A percentile compares a stretch with the other conserved stretches of the same genome.
Evolutionary conservation across 1,140 invertebrate genomes (phyloP).

Genomic region (Drosophila setifemur): DNA sequence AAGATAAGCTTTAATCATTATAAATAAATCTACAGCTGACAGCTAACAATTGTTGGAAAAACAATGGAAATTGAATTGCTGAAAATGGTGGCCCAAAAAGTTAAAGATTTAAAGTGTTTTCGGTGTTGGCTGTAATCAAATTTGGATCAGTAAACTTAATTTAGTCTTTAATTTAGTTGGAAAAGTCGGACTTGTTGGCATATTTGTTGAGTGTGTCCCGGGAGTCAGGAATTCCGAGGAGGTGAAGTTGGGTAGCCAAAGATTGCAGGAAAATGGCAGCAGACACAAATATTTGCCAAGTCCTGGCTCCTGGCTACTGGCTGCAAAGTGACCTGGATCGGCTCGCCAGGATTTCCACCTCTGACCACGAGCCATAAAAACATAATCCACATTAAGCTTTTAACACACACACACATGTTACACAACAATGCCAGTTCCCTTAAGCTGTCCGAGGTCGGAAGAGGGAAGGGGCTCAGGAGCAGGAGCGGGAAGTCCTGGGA

Average conservation of each 20-base stretch:
- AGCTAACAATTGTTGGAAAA: too few relatives aligned
- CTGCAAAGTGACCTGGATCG: not conserved
- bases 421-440: not conserved
- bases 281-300: constrained; percentile 22
- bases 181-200: constrained; percentile 8
- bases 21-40: too few relatives aligned
- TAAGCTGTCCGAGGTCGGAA: not conserved
- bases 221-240: not conserved
- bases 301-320: too few relatives aligned
- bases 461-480: too few relatives aligned
- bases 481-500: too few relatives aligned
- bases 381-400: constrained; percentile 35
- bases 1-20: too few relatives aligned
- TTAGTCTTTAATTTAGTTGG: constrained; percentile 12
- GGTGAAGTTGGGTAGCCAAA: not conserved
- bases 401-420: constrained; percentile 9
- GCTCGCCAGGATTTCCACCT: constrained; percentile 7
- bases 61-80: too few relatives aligned
- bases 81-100: not conserved
- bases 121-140: not conserved
- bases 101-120: not conserved
- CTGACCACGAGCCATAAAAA: constrained; percentile 26
- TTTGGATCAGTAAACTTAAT: constrained; percentile 19
- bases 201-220: constrained; percentile 5
- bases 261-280: constrained; percentile 17